A percentile compares a stretch with the other conserved stretches of the same genome.
Evolutionary conservation across 2,113 vertebrate species (phyloP).

Genomic region (Hyla sarda): DNA sequence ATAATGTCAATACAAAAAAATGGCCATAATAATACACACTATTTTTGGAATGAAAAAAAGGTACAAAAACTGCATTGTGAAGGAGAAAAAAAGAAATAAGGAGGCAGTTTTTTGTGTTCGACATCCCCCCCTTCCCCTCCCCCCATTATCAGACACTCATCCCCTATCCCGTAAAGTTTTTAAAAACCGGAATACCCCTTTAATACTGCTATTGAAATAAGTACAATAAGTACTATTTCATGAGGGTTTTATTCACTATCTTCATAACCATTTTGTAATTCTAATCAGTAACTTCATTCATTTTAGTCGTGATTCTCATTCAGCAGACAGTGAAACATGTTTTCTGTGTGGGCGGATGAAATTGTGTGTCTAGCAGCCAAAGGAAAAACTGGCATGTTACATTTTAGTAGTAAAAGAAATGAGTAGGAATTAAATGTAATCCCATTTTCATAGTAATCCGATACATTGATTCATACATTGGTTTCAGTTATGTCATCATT

Average conservation of each 20-base stretch:
- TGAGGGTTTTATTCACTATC: too few species aligned
- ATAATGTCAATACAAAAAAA: too few species aligned
- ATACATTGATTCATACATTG: constrained; percentile 13
- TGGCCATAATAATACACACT: too few species aligned
- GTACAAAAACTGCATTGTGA: too few species aligned
- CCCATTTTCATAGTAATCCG: neutral
- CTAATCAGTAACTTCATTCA: constrained; percentile 1
- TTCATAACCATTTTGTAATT: neutral
- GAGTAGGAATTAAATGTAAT: constrained; percentile 29
- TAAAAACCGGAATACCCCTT: too few species aligned
- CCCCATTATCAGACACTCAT: too few species aligned
- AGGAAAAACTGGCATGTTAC: neutral
- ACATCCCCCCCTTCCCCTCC: too few species aligned
- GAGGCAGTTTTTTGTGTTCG: too few species aligned
- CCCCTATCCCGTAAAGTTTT: too few species aligned
- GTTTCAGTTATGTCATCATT: neutral
- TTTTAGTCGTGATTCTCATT: constrained; percentile 19
- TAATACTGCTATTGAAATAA: too few species aligned
- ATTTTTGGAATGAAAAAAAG: too few species aligned
- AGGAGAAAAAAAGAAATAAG: too few species aligned
- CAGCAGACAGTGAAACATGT: constrained; percentile 32
- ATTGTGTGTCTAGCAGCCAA: constrained; percentile 31
- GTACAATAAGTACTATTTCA: neutral
- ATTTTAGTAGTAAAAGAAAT: neutral
- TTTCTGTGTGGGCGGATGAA: constrained; percentile 24